Base-by-base conservation (phyloP, 1,140 invertebrate genomes). In the Glossosoma conforme region DNA sequence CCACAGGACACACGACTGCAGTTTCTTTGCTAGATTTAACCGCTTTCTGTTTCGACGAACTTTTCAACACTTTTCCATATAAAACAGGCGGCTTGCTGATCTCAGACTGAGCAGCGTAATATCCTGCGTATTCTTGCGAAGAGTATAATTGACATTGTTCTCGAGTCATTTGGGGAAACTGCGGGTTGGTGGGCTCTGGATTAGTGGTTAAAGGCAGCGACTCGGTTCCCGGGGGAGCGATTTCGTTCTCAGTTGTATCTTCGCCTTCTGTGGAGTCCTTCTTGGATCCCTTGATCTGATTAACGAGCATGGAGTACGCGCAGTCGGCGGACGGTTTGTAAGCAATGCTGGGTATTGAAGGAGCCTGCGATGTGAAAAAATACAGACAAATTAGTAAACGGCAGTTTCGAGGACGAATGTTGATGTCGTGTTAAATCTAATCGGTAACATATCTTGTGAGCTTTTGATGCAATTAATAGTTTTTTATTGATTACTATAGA, bases 281-380 rank as follows among this genome's bases (percentile, higher is more conserved):
- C 22, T 58, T 48, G 2, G 28, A 37, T 13, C 86, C 86, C 51
- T 86, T 85, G 52, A 91, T 89, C 67, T 86, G 85, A 59, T 83
- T 88, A 13, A 91, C 86, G 35, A 91, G 72, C 76, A 89, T 84
- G 10, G 86, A 88, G 66, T 92, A 92, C 33, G 88, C 82, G 68
- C 87, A 91, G 69, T 91, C 84, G 0, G 84, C 82, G 5, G 87
- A 87, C 20, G 87, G 86, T 62, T 86, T 86, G 66, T 89, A 88
- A 42, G 80, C 77, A 54, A 89, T 84, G 57, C 74, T 81, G 21
- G 83, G 81, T 59, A 84, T 81, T 32, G 76, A 78, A 4, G 80
- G 79, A 25, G 82, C 80, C 80, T 83, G 66, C 44, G 47, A 64
- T 60, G 60, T 18, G 22, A 47, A 54, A 30, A 47, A 54, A 46